Evolutionary conservation across 2,888 invertebrate genomes (phyloP).

Genomic region (Drosophila fulvimacula): DNA sequence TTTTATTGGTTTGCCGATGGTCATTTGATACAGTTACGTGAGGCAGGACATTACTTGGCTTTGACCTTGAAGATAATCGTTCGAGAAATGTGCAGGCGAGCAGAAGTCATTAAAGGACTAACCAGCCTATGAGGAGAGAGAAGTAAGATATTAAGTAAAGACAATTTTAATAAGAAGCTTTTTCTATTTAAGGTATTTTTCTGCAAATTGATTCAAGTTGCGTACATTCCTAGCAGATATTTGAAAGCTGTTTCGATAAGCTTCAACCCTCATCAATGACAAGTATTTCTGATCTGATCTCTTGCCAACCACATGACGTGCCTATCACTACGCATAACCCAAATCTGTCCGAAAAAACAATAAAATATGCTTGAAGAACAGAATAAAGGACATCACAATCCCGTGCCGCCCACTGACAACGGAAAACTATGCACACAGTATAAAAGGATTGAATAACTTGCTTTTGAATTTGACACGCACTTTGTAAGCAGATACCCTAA

Average conservation of each 20-base stretch:
- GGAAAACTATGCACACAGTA: constrained; percentile 55
- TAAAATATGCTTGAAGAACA: constrained; percentile 50
- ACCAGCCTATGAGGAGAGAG: background rate
- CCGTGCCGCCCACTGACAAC: constrained; percentile 30
- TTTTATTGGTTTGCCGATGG: constrained; percentile 43
- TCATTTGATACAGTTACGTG: constrained; percentile 49
- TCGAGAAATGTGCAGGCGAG: constrained; percentile 6
- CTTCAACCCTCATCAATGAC: constrained; percentile 58
- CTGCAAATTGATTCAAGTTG: constrained; percentile 27
- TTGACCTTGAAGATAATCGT: constrained; percentile 39
- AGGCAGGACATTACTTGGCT: constrained; percentile 9
- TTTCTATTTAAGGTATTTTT: background rate
- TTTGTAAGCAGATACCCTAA: constrained; percentile 56
- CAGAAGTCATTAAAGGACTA: constrained; percentile 23
- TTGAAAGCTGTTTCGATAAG: constrained; percentile 26
- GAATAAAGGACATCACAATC: constrained; percentile 41
- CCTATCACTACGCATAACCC: constrained; percentile 40
- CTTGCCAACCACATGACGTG: constrained; percentile 18
- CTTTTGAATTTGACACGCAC: constrained; percentile 77
- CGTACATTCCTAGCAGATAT: constrained; percentile 20
- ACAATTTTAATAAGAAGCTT: background rate
- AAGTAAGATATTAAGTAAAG: constrained; percentile 1
- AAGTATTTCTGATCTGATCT: constrained; percentile 30
- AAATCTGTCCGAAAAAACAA: constrained; percentile 51
- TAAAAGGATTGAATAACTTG: constrained; percentile 75